Base-by-base conservation (phyloP, 2,888 invertebrate genomes). In the Agonopterix arenella region DNA sequence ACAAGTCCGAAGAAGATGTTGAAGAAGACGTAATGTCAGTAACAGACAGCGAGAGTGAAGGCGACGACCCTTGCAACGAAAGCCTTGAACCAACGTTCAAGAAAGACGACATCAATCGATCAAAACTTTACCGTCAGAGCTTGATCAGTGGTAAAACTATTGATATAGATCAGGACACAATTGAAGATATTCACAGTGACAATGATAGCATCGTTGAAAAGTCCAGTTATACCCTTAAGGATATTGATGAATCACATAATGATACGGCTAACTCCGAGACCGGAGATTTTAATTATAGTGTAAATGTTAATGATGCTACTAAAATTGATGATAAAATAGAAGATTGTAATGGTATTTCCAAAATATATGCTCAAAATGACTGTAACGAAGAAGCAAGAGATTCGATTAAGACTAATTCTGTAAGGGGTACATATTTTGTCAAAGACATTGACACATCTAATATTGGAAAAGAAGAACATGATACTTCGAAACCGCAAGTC, bases 11-110 rank as follows among this genome's bases (percentile, higher is more conserved):
- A 28, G 72, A 71, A 18, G 4, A 55, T 11, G 49, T 55, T 28
- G 55, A 61, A 1, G 65, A 71, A 47, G 75, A 76, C 42, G 55
- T 73, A 49, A 36, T 0, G 80, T 80, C 28, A 76, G 75, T 45
- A 80, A 80, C 49, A 1, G 56, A 62, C 2, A 69, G 70, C 4
- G 70, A 68, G 5, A 28, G 28, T 7, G 73, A 77, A 0, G 72
- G 69, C 9, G 60, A 70, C 9, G 60, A 68, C 5, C 62, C 70
- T 0, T 66, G 66, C 42, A 83, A 82, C 37, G 77, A 84, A 46
- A 83, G 84, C 40, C 63, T 86, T 1, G 85, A 85, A 56, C 85
- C 86, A 0, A 64, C 70, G 0, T 80, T 86, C 49, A 79, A 63
- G 44, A 82, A 72, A 48, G 77, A 79, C 50, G 65, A 73, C 4